Conservation (phyloP, 2,888 invertebrate genomes). For the Cecidostiba fungosa region DNA sequence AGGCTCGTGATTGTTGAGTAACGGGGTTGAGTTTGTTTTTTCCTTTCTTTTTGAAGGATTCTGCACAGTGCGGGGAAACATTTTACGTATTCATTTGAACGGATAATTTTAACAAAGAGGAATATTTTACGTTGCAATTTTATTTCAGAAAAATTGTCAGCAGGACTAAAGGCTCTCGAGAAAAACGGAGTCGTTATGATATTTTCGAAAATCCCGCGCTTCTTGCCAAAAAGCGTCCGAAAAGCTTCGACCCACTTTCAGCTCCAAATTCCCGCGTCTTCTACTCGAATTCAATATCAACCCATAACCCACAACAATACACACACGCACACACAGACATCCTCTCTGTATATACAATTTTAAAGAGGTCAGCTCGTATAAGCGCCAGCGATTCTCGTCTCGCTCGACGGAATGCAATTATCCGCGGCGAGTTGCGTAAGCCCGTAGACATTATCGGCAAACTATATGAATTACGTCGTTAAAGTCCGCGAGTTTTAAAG, state of each 20-base stretch:
- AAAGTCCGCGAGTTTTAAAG: slow-evolving; percentile 60
- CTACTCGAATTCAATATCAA: neutral
- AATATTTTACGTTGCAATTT: neutral
- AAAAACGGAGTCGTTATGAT: too few relatives aligned
- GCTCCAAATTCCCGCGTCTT: neutral
- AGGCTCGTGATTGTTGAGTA: neutral
- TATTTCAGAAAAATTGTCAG: neutral
- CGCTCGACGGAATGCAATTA: slow-evolving; percentile 71
- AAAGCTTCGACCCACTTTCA: neutral
- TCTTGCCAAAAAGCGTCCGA: too few relatives aligned
- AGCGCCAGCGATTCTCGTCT: slow-evolving; percentile 22
- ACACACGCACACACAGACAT: neutral
- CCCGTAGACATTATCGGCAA: slow-evolving; percentile 72
- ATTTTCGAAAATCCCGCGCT: too few relatives aligned
- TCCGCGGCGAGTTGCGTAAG: slow-evolving; percentile 74
- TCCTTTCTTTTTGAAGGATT: neutral
- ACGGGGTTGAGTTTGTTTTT: neutral
- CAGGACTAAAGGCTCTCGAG: too few relatives aligned
- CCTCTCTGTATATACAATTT: neutral
- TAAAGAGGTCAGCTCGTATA: neutral
- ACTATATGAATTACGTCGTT: slow-evolving; percentile 67
- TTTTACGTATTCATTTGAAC: too few relatives aligned
- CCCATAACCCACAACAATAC: neutral
- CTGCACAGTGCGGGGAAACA: too few relatives aligned
- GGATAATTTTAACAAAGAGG: too few relatives aligned